Evolutionary conservation across 2,113 vertebrate genomes (phyloP).

Genomic region (Ceratotherium simum): DNA sequence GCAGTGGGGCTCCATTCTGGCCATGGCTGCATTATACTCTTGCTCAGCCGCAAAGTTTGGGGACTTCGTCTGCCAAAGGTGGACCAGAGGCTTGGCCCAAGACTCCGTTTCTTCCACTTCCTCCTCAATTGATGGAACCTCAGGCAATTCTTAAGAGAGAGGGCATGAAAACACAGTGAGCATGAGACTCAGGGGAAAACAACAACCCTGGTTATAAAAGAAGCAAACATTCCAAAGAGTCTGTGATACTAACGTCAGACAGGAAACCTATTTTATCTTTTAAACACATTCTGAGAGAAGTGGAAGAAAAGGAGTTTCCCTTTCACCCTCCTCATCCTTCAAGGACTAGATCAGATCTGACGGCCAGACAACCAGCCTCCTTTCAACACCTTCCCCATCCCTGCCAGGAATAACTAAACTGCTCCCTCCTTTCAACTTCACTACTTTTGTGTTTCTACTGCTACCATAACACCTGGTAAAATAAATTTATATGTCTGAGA

Average conservation of each 20-base stretch:
- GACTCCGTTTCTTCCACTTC: constrained; percentile 91
- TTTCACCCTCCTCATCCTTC: neutral
- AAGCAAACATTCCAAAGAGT: neutral
- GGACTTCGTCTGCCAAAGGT: constrained; percentile 94
- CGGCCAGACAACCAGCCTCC: neutral
- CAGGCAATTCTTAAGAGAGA: constrained; percentile 89
- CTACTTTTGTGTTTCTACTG: neutral
- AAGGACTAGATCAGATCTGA: neutral
- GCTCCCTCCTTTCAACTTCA: neutral
- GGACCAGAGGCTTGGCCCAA: constrained; percentile 95
- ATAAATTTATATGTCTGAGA: neutral
- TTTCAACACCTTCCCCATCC: neutral
- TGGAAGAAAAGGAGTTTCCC: neutral
- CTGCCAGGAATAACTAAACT: neutral
- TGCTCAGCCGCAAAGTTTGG: constrained; percentile 93
- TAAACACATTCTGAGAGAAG: neutral
- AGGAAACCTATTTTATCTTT: constrained; percentile 12
- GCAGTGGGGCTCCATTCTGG: constrained; percentile 91
- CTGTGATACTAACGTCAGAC: neutral
- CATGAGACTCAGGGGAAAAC: neutral
- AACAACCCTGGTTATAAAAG: neutral
- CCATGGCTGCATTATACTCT: constrained; percentile 92
- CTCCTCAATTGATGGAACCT: constrained; percentile 88
- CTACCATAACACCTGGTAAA: neutral
- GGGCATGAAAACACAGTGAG: constrained; percentile 40